phyloP scores from a whole-genome alignment of 2,888 invertebrate species.

The Sinohyriopsis cumingii region DNA sequence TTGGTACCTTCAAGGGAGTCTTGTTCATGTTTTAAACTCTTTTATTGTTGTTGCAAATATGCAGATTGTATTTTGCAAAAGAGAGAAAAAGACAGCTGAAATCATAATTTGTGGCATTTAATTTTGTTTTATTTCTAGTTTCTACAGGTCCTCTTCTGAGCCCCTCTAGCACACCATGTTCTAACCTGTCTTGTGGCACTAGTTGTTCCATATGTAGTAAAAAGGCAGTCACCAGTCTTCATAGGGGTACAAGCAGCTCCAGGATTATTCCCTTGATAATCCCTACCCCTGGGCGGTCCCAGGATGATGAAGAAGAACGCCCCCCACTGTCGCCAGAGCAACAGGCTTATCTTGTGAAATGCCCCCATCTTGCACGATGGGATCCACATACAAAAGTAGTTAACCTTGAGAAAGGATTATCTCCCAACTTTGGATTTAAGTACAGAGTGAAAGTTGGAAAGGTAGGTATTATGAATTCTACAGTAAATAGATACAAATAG shows the following conservation, averaged over 20 bases:
- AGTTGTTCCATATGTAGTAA: background rate
- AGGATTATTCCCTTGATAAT: constrained; percentile 8
- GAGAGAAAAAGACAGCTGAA: too few relatives aligned
- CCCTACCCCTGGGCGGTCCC: constrained; percentile 6
- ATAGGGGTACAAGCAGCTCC: constrained; percentile 5
- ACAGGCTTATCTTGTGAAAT: background rate
- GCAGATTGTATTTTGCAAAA: too few relatives aligned
- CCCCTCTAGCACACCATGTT: too few relatives aligned
- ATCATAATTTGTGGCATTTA: too few relatives aligned
- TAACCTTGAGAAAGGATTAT: constrained; percentile 35
- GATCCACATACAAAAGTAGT: constrained; percentile 49
- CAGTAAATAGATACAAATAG: too few relatives aligned
- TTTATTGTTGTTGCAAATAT: too few relatives aligned
- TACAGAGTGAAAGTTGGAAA: constrained; percentile 51
- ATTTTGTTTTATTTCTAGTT: too few relatives aligned
- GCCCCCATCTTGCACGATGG: constrained; percentile 54
- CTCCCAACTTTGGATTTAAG: constrained; percentile 46
- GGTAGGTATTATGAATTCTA: constrained; percentile 25
- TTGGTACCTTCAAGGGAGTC: too few relatives aligned
- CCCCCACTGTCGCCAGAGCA: constrained; percentile 1
- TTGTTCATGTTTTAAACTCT: too few relatives aligned
- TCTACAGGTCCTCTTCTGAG: too few relatives aligned
- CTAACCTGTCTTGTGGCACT: too few relatives aligned
- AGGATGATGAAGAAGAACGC: constrained; percentile 8
- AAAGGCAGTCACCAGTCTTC: background rate